Conservation (phyloP, 1,140 invertebrate species). For the Oryctes rhinoceros region DNA sequence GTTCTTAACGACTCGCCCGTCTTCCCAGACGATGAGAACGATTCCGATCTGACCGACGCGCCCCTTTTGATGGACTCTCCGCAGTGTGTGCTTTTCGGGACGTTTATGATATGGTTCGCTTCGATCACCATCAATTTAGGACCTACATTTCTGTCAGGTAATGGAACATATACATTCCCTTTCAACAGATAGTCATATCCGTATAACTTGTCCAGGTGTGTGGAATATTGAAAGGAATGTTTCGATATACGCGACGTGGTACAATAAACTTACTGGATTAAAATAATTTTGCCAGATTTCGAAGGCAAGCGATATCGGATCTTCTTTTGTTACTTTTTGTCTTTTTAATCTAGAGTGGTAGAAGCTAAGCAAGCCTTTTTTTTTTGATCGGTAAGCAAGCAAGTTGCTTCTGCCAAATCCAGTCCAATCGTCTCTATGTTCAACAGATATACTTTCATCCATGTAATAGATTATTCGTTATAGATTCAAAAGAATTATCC, state of each 20-base stretch:
- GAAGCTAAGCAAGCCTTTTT: too few relatives aligned
- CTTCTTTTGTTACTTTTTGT: too few relatives aligned
- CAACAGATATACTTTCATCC: too few relatives aligned
- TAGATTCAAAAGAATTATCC: too few relatives aligned
- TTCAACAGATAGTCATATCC: not conserved
- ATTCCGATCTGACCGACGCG: constrained; percentile 69
- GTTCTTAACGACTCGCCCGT: constrained; percentile 90
- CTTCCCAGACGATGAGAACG: constrained; percentile 81
- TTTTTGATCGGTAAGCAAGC: too few relatives aligned
- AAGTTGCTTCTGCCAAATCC: too few relatives aligned
- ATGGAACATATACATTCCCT: constrained; percentile 22
- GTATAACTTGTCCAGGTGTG: not conserved
- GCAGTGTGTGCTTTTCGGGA: constrained; percentile 89
- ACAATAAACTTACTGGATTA: not conserved
- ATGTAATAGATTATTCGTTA: too few relatives aligned
- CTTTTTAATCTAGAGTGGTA: too few relatives aligned
- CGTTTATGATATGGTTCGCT: constrained; percentile 93
- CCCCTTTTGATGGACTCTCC: constrained; percentile 59
- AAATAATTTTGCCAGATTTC: too few relatives aligned
- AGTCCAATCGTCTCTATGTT: too few relatives aligned
- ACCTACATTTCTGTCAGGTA: constrained; percentile 82
- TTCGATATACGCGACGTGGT: not conserved
- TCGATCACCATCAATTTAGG: constrained; percentile 91
- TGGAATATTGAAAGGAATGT: not conserved
- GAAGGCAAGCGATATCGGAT: too few relatives aligned